Conservation (phyloP, 2,797 vertebrate species). For the Myoxocephalus aenaeus region DNA sequence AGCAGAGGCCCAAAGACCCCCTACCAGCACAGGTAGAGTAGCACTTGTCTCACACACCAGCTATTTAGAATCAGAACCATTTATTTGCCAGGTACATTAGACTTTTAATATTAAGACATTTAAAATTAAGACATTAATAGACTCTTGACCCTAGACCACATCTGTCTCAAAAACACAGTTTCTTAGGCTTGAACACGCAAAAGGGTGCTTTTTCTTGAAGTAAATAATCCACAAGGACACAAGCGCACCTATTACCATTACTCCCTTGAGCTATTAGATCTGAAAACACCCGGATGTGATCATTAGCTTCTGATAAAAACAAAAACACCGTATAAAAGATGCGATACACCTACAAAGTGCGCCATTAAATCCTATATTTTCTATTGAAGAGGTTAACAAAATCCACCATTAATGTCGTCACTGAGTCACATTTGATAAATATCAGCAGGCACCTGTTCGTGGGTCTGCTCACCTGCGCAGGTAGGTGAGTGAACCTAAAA, state of each 20-base stretch:
- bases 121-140: too few relatives aligned
- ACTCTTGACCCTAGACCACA: neutral
- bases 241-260: neutral
- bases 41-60: slow-evolving; percentile 31
- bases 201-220: neutral
- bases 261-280: neutral
- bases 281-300: neutral
- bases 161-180: slow-evolving; percentile 1
- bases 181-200: neutral
- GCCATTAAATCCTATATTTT: neutral
- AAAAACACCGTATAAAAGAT: neutral
- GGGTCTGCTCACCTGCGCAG: slow-evolving; percentile 64
- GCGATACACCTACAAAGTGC: accelerated
- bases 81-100: too few relatives aligned
- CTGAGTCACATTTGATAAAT: neutral
- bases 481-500: slow-evolving; percentile 48
- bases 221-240: neutral
- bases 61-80: slow-evolving; percentile 25
- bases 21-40: slow-evolving; percentile 21
- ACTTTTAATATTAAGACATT: too few relatives aligned
- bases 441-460: slow-evolving; percentile 49
- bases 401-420: neutral
- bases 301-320: neutral
- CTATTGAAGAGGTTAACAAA: neutral
- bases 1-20: neutral